Percentiles rank a stretch among this genome's conserved stretches.
Conservation (phyloP, 2,888 invertebrate genomes). For the Agrilus mali region DNA sequence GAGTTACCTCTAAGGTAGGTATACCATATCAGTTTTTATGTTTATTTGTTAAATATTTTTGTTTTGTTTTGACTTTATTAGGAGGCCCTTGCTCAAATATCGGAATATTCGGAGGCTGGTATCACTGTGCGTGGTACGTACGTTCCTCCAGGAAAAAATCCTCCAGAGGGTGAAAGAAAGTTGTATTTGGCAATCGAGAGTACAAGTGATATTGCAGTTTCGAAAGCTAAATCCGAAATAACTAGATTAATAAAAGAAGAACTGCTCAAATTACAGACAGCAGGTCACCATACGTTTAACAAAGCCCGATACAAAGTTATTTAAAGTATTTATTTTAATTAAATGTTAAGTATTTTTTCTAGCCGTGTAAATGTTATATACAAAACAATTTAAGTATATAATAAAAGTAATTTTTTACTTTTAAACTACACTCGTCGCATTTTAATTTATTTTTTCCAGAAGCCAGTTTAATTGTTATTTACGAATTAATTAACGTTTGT, state of each 20-base stretch:
- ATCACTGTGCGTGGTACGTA: conserved; percentile 97
- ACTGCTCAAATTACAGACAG: conserved; percentile 78
- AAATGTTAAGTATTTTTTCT: conserved; percentile 1
- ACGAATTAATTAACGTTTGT: too few relatives aligned
- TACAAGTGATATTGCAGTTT: conserved; percentile 89
- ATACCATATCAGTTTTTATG: conserved; percentile 6
- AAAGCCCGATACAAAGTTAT: conserved; percentile 92
- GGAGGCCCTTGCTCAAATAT: conserved; percentile 96
- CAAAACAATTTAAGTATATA: too few relatives aligned
- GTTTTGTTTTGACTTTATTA: conserved; percentile 23
- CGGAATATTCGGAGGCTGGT: conserved; percentile 98
- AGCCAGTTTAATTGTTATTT: too few relatives aligned
- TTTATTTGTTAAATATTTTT: neutral
- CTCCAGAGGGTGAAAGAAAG: conserved; percentile 89
- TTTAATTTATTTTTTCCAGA: too few relatives aligned
- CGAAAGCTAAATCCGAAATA: conserved; percentile 94
- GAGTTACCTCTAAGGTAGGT: conserved; percentile 84
- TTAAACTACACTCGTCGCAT: too few relatives aligned
- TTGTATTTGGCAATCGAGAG: conserved; percentile 98
- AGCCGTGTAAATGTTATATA: neutral
- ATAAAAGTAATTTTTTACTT: too few relatives aligned
- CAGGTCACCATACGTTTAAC: conserved; percentile 76
- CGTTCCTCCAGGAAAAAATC: conserved; percentile 76
- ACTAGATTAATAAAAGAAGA: conserved; percentile 97
- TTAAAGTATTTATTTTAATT: conserved; percentile 27